Base-by-base conservation (phyloP, 1,140 invertebrate genomes). In the roundworm (Caenorhabditis elegans) region DNA sequence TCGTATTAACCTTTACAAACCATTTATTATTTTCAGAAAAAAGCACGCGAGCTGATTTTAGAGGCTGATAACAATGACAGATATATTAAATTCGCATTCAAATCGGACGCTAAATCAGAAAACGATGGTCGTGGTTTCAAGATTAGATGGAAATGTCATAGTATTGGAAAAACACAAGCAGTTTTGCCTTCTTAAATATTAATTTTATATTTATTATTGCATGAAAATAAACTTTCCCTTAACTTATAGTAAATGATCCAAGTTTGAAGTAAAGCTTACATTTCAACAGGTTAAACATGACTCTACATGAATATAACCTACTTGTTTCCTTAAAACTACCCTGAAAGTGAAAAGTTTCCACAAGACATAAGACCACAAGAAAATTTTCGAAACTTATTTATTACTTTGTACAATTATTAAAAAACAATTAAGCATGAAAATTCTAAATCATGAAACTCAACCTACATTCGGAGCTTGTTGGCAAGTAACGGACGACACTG, bases 121-220 rank as follows among this genome's bases (percentile, higher is more conserved):
- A 86, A 86, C 79, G 82, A 86, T 77, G 86, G 86, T 22, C 31
- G 28, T 17, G 86, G 86, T 4, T 87, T 86, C 80, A 51, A 84
- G 39, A 53, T 87, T n/a, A 17, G 43, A 28, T 86, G 86, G 86
- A 28, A 78, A 11, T 86, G 86, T 70, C 76, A 78, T n/a, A 53
- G 22, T 34, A 65, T 65, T n/a, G 55, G 55, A 65, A 31, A n/a
- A n/a, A 65, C 55, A 3, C 3, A 34, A 4, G 11, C 26, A 65
- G 17, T 34, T 34, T 3, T 65, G 28, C 24, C 55, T 2, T 26
- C 31, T 34, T 65, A 65, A 34, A 34, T 34, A 34, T 36, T 34
- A 34, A n/a, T 65, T 65, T 65, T 19, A 26, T 34, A 17, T 15
- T 10, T n/a, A 26, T 53, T 53, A 24, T 53, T 53, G 19, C 28